These are phyloP conservation scores for Stomatorhinus ivindoensis DNA, from an alignment of 2,113 vertebrate species.

Conservation along the genomic window DNA sequence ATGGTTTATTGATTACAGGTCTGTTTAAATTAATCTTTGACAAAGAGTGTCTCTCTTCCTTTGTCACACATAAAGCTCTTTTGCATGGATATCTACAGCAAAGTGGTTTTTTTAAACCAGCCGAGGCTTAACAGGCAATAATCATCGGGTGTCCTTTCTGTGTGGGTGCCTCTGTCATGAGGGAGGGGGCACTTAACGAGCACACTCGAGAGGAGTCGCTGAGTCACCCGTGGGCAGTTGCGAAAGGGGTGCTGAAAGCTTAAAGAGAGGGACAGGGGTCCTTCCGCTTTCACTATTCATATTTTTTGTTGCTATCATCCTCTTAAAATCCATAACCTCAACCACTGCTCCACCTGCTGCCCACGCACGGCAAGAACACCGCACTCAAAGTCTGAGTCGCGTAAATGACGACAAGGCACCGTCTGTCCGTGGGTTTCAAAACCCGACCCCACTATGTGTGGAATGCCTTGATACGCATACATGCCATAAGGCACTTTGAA, in stretches of 20 bases:
- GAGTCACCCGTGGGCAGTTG: background rate
- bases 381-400: background rate
- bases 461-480: background rate
- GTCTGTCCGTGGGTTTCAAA: background rate
- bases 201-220: background rate
- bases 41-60: background rate
- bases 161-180: background rate
- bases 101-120: constrained; percentile 5
- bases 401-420: background rate
- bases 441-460: background rate
- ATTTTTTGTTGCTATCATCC: background rate
- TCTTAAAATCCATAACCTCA: background rate
- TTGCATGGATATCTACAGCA: background rate
- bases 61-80: background rate
- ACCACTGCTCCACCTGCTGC: background rate
- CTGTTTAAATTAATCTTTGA: background rate
- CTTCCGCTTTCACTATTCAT: background rate
- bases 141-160: background rate
- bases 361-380: background rate
- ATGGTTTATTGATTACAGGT: background rate
- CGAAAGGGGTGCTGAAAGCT: background rate
- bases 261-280: background rate
- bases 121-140: background rate
- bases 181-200: background rate
- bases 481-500: background rate